These are phyloP conservation scores for Germaria angustata DNA, from an alignment of 2,888 invertebrate genomes.

Conservation along the genomic window DNA sequence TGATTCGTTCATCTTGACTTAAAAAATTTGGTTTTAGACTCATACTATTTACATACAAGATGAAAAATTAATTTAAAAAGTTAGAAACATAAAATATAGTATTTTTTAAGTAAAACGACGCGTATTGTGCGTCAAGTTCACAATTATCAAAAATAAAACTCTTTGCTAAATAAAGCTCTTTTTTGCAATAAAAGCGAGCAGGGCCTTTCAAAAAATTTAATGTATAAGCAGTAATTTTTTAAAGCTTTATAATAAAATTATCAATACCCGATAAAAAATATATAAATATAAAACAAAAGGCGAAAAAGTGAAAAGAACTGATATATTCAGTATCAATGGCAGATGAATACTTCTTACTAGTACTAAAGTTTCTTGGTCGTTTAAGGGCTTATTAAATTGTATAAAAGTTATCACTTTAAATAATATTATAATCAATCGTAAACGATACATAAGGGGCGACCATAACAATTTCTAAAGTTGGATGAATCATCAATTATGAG, in stretches of 20 bases:
- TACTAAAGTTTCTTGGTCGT: not conserved
- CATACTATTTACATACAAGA: too few relatives aligned
- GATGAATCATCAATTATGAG: slow-evolving; percentile 4
- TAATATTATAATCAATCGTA: slow-evolving; percentile 18
- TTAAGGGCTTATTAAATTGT: slow-evolving; percentile 11
- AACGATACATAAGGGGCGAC: not conserved
- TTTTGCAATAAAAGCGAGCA: too few relatives aligned
- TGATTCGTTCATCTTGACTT: too few relatives aligned
- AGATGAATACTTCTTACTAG: slow-evolving; percentile 40
- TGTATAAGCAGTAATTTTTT: too few relatives aligned
- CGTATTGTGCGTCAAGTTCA: too few relatives aligned
- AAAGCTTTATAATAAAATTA: too few relatives aligned
- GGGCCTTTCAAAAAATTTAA: not conserved
- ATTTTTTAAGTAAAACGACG: slow-evolving; percentile 8
- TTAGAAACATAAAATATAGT: not conserved
- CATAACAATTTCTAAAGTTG: not conserved
- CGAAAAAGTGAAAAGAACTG: slow-evolving; percentile 18
- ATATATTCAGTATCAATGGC: slow-evolving; percentile 54
- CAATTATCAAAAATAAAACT: too few relatives aligned
- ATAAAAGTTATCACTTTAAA: not conserved
- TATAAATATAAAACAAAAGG: too few relatives aligned
- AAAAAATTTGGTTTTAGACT: too few relatives aligned
- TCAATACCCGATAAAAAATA: too few relatives aligned
- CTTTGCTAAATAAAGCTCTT: too few relatives aligned
- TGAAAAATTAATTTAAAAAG: not conserved